phyloP scores from a whole-genome alignment of 2,797 vertebrate genomes.

The Poeciliopsis turneri region DNA sequence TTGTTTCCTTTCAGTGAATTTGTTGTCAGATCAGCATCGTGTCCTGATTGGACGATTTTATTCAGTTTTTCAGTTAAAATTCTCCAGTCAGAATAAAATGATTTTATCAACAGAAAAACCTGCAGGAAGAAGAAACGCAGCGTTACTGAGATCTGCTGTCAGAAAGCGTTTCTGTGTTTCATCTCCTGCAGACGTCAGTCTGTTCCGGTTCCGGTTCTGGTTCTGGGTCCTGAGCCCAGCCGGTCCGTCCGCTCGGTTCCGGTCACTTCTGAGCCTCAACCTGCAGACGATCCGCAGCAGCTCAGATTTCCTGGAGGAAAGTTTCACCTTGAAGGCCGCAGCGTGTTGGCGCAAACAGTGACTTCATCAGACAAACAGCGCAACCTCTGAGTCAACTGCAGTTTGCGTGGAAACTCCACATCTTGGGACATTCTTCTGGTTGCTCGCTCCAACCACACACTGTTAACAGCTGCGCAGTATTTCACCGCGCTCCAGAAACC shows the following conservation, averaged over 20 bases:
- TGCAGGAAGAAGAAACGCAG: background rate
- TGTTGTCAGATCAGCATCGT: no score
- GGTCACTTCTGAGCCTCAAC: background rate
- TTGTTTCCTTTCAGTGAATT: no score
- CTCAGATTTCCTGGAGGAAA: background rate
- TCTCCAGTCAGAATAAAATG: background rate
- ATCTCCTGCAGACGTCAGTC: no score
- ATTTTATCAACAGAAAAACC: background rate
- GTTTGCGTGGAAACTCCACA: slow-evolving; percentile 75
- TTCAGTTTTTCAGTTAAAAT: no score
- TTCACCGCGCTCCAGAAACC: slow-evolving; percentile 66
- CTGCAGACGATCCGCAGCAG: background rate
- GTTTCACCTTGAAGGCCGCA: background rate
- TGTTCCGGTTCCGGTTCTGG: no score
- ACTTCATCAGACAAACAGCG: slow-evolving; percentile 72
- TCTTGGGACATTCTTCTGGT: slow-evolving; percentile 75
- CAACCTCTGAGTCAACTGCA: slow-evolving; percentile 69
- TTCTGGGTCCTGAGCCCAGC: no score
- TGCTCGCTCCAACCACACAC: slow-evolving; percentile 75
- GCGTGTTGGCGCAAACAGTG: slow-evolving; percentile 28
- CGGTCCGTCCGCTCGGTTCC: background rate
- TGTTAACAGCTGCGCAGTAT: slow-evolving; percentile 80
- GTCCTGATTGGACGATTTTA: no score
- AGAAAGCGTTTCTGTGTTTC: background rate
- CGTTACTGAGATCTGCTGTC: background rate